Conservation (phyloP, 2,888 invertebrate genomes). For the Nebria salina region DNA sequence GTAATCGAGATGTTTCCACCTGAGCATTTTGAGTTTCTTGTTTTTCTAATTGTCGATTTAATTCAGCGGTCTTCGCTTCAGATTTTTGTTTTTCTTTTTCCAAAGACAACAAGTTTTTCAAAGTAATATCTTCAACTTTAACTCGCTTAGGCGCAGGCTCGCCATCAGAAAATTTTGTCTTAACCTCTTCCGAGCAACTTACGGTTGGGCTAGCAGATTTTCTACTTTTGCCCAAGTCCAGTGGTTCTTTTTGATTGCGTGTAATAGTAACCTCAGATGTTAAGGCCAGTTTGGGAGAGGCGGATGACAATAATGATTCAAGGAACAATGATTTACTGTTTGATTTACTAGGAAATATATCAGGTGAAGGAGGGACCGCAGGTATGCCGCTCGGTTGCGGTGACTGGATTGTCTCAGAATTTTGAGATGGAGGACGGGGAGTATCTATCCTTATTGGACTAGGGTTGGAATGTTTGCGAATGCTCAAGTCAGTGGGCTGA, state of each 20-base stretch:
- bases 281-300: conserved; percentile 67
- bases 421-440: conserved; percentile 72
- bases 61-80: conserved; percentile 49
- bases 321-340: conserved; percentile 66
- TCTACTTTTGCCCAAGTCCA: conserved; percentile 74
- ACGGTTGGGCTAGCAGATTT: conserved; percentile 78
- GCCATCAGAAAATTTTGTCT: conserved; percentile 63
- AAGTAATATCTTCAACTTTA: conserved; percentile 63
- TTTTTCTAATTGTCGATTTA: conserved; percentile 54
- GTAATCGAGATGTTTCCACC: conserved; percentile 59
- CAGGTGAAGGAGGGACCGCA: conserved; percentile 75
- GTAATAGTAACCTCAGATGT: conserved; percentile 67
- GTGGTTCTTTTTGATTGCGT: conserved; percentile 70
- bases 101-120: conserved; percentile 66
- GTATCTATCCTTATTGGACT: conserved; percentile 65
- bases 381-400: conserved; percentile 79
- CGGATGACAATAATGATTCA: conserved; percentile 71
- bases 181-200: conserved; percentile 78
- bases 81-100: conserved; percentile 59
- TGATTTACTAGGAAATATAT: conserved; percentile 64
- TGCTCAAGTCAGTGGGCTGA: conserved; percentile 69
- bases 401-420: conserved; percentile 77
- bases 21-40: conserved; percentile 47
- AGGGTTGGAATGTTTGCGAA: conserved; percentile 66
- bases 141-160: conserved; percentile 65